Evolutionary conservation across 2,797 vertebrate species (phyloP).

Genomic region (Odontamblyopus lacepedii): DNA sequence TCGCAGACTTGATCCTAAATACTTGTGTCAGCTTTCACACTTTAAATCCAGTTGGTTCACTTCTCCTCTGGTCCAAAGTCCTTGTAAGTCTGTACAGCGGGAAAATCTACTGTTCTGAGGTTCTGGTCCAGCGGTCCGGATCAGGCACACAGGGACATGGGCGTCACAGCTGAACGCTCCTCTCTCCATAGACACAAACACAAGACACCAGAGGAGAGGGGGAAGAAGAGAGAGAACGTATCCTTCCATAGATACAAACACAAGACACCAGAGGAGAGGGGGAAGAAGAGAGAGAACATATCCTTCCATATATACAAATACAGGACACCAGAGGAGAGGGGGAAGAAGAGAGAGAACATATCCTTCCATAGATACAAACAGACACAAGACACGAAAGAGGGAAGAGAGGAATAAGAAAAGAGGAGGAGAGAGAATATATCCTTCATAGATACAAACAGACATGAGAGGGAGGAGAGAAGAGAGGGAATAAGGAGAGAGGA

Average conservation of each 20-base stretch:
- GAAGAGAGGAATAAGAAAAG: too few species aligned
- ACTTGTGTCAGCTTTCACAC: constrained; percentile 7
- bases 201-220: not conserved
- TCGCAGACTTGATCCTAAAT: constrained; percentile 2
- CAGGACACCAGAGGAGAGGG: not conserved
- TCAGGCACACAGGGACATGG: constrained; percentile 50
- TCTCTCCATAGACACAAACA: constrained; percentile 15
- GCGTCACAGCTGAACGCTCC: constrained; percentile 54
- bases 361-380: too few species aligned
- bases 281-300: not conserved
- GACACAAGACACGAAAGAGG: too few species aligned
- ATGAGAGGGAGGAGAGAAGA: too few species aligned
- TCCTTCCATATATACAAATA: not conserved
- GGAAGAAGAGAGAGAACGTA: not conserved
- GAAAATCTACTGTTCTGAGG: constrained; percentile 32
- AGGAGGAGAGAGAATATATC: too few species aligned
- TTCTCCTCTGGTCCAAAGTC: constrained; percentile 3
- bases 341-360: not conserved
- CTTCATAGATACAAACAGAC: too few species aligned
- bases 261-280: not conserved
- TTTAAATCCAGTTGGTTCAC: not conserved
- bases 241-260: not conserved
- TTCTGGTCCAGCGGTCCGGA: constrained; percentile 53
- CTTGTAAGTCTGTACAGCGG: not conserved
- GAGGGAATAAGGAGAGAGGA: too few species aligned